Base-by-base conservation (phyloP, 2,888 invertebrate genomes). In the Plebejus melissa region DNA sequence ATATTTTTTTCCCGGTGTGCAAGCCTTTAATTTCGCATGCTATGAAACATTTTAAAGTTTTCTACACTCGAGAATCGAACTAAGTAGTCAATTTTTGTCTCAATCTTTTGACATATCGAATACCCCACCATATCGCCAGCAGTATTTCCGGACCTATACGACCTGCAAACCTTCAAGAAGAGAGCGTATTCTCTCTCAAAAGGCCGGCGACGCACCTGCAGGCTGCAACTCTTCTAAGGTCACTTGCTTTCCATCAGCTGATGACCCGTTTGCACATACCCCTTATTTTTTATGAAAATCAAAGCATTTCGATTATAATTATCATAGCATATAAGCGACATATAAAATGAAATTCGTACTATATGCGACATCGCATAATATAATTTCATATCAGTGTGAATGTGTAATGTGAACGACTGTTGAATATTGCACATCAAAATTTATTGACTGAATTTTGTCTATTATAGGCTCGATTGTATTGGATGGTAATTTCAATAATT, bases 341-440 rank as follows among this genome's bases (percentile, higher is more conserved):
- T 65, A 13, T 60, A 58, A 38, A 36, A 74, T 74, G n/a, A 32
- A 74, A 60, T 74, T 74, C 60, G 22, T 74, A 38, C 54, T 58
- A 60, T 60, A 32, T 58, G 58, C 32, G 65, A 65, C 65, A 38
- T n/a, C 32, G 57, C 58, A 38, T 57, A 41, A 38, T 74, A 58
- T 74, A 74, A 60, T 60, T 74, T 60, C 38, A 58, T 60, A 60
- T 60, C 58, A 60, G 58, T 28, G 54, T 74, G 60, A 74, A 74
- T 74, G 36, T 57, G 36, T 74, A 74, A 60, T 74, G 74, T 32
- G 57, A 54, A 74, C 13, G 70, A 41, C 46, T 50, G 72, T 89
- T 87, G 87, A 90, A 90, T 89, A 89, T 85, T 85, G 84, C 83
- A 83, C 76, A 75, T 76, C 72, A 74, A 77, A 77, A 76, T 77